A percentile compares a stretch with the other conserved stretches of the same genome.
These are phyloP conservation scores for Vannuccia rotundouncinata DNA, from an alignment of 2,888 invertebrate species.

Conservation along the genomic window DNA sequence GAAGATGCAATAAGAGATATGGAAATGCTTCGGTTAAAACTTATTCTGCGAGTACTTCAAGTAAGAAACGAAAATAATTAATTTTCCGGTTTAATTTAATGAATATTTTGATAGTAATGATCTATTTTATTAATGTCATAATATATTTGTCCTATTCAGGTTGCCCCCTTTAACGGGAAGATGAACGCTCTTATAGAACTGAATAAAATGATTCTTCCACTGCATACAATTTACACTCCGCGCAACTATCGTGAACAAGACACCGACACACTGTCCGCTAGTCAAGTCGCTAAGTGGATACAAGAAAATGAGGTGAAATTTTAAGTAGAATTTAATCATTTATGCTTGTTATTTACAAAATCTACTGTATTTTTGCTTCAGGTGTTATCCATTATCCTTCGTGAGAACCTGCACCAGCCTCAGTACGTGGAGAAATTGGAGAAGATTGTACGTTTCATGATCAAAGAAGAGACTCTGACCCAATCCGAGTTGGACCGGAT, in stretches of 20 bases:
- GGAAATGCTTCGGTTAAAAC: conserved; percentile 88
- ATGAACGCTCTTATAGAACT: conserved; percentile 98
- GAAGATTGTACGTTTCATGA: conserved; percentile 90
- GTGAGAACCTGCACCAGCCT: conserved; percentile 91
- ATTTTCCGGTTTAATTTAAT: no score
- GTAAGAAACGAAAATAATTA: no score
- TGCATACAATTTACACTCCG: conserved; percentile 44
- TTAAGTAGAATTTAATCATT: no score
- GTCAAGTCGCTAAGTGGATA: conserved; percentile 89
- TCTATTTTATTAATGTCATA: no score
- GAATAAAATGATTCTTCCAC: conserved; percentile 64
- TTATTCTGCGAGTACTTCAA: conserved; percentile 66
- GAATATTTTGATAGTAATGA: no score
- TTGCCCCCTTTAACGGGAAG: conserved; percentile 95
- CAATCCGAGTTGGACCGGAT: conserved; percentile 84
- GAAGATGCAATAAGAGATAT: conserved; percentile 73
- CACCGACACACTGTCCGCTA: conserved; percentile 85
- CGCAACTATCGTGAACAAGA: conserved; percentile 60
- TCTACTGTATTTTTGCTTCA: no score
- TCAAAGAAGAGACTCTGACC: conserved; percentile 73
- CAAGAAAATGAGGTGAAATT: conserved; percentile 69
- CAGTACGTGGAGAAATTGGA: conserved; percentile 89
- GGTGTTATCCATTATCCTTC: conserved; percentile 83
- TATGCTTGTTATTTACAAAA: no score
- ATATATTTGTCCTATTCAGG: conserved; percentile 64